Evolutionary conservation across 2,888 invertebrate species (phyloP).

Genomic region (Nebria brevicollis): DNA sequence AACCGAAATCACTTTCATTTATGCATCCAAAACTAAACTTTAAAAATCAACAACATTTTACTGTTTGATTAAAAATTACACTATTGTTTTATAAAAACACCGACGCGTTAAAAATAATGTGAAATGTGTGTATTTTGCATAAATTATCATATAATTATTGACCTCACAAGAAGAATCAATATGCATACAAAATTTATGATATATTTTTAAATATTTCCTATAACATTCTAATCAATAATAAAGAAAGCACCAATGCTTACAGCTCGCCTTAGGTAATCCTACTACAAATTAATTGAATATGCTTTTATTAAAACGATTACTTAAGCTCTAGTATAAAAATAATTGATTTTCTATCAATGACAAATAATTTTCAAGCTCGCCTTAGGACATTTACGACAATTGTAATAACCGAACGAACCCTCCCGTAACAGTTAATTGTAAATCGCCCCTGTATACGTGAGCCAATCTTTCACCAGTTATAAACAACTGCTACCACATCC

Average conservation of each 20-base stretch:
- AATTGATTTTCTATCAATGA: too few species aligned
- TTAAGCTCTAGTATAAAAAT: too few species aligned
- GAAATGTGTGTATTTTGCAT: neutral
- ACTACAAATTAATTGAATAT: too few species aligned
- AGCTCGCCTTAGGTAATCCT: too few species aligned
- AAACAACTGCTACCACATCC: neutral
- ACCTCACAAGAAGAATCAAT: neutral
- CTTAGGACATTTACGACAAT: neutral
- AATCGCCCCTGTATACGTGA: neutral
- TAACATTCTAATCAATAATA: neutral
- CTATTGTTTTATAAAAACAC: neutral
- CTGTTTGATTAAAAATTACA: neutral
- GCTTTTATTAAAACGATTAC: too few species aligned
- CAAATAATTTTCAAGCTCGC: neutral
- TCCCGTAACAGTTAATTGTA: neutral
- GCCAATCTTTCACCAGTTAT: neutral
- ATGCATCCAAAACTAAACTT: neutral
- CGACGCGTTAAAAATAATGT: neutral
- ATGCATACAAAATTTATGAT: neutral
- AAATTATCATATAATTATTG: neutral
- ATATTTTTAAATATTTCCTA: neutral
- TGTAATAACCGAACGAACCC: neutral
- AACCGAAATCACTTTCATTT: neutral
- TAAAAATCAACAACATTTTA: neutral
- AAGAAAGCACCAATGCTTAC: neutral